Conservation (phyloP, 2,113 vertebrate species). For the Epinephelus fuscoguttatus region DNA sequence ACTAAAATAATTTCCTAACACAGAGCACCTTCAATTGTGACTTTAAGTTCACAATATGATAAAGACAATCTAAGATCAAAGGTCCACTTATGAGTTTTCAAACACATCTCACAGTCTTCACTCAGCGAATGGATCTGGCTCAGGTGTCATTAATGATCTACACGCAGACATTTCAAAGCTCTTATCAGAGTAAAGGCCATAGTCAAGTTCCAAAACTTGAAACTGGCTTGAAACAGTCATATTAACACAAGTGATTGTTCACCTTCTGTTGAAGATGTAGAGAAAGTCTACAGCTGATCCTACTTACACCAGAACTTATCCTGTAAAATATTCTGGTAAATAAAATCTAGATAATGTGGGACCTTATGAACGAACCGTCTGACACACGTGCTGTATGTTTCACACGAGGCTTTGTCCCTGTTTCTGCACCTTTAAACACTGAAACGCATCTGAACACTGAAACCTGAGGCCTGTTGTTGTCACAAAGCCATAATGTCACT, state of each 20-base stretch:
- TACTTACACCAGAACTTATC: neutral
- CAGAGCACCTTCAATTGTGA: neutral
- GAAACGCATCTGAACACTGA: conserved; percentile 8
- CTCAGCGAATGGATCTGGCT: neutral
- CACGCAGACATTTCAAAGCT: neutral
- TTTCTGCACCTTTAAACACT: conserved; percentile 55
- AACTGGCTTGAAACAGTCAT: too few species aligned
- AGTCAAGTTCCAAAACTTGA: too few species aligned
- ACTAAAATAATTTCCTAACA: neutral
- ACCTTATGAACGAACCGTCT: neutral
- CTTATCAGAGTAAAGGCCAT: neutral
- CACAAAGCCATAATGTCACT: conserved; percentile 61
- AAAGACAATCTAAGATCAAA: neutral
- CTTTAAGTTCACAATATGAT: neutral
- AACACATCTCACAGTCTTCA: neutral
- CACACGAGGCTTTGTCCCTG: neutral
- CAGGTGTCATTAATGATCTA: neutral
- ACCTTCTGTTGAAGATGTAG: neutral
- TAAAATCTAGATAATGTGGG: neutral
- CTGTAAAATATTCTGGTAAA: neutral
- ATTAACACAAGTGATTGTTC: too few species aligned
- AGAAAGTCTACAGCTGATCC: neutral
- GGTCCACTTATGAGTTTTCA: neutral
- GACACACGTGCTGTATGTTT: neutral
- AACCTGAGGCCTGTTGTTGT: conserved; percentile 17